phyloP scores from a whole-genome alignment of 2,113 vertebrate species.

The Xenotilapia longispinis region DNA sequence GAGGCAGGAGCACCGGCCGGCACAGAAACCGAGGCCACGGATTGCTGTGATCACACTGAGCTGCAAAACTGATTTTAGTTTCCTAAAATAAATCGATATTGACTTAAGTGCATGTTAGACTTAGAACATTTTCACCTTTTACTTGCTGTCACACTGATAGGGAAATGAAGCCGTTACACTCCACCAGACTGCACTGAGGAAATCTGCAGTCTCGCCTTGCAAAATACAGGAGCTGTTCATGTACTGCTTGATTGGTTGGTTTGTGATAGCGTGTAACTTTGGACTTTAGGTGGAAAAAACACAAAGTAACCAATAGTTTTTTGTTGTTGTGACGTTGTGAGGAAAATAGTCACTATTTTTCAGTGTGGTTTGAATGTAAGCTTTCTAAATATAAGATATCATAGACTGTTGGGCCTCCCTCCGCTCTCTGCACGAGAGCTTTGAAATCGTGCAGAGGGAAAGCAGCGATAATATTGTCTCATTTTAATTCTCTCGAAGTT shows the following conservation, averaged over 20 bases:
- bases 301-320: neutral
- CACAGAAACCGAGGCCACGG: neutral
- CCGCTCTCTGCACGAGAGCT: neutral
- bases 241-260: neutral
- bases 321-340: neutral
- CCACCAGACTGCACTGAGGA: neutral
- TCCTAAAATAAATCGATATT: neutral
- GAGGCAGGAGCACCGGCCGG: neutral
- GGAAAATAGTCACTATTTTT: neutral
- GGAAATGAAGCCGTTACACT: neutral
- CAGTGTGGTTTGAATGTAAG: neutral
- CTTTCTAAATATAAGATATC: neutral
- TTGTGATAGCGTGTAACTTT: neutral
- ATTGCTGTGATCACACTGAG: neutral
- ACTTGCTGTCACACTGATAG: neutral
- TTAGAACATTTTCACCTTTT: neutral
- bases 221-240: neutral
- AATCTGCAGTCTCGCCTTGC: neutral
- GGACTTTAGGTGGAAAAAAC: neutral
- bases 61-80: neutral
- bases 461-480: neutral
- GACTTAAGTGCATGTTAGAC: neutral
- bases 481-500: neutral
- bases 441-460: neutral
- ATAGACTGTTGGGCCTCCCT: neutral